Evolutionary conservation across 1,140 invertebrate genomes (phyloP), one percentile per base, ranked within the genome.

Genomic region (Drosophila ohnishii): DNA sequence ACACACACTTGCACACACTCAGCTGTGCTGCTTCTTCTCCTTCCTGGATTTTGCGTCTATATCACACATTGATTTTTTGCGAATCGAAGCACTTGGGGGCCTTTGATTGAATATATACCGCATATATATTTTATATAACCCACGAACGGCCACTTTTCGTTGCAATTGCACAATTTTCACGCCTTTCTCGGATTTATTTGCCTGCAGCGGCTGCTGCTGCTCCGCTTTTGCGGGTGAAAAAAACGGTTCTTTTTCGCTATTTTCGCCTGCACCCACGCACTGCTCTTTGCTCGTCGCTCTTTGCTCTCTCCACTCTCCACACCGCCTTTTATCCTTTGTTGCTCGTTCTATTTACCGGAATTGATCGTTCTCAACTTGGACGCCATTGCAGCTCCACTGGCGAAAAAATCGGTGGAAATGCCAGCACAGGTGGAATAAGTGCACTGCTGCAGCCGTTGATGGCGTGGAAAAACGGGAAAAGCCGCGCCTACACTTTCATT

Each of bases 21-120:
- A 87, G 83, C 83, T 86, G 83, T 75, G 82, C 35, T 81, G 35
- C 61, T 75, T 39, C 75, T 37, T 59, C 67, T 19, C 19, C 19
- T 65, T 64, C 58, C 56, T 76, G 39, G 73, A 64, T 50, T 64
- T 67, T 65, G 30, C 51, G 61, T 67, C 73, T 71, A 62, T 69
- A 72, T 78, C 67, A 75, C 77, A 80, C 84, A 87, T 87, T 75
- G 80, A 88, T 86, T 86, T 79, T 86, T 22, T 22, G 32, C 50
- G 32, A 35, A 22, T 22, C 59, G 19, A 66, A 45, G 37, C 70
- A 47, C 66, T 76, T 66, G 34, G 44, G 10, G 35, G 60, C 44
- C 50, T n/a, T 65, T 34, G 16, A 67, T 16, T 28, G 3, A 10
- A 53, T 32, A 56, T 44, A 74, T 60, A 74, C 42, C 42, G 16